These are phyloP conservation scores for Heliocidaris erythrogramma DNA, from an alignment of 35 echinoderm and acorn worm species.

Conservation along the genomic window DNA sequence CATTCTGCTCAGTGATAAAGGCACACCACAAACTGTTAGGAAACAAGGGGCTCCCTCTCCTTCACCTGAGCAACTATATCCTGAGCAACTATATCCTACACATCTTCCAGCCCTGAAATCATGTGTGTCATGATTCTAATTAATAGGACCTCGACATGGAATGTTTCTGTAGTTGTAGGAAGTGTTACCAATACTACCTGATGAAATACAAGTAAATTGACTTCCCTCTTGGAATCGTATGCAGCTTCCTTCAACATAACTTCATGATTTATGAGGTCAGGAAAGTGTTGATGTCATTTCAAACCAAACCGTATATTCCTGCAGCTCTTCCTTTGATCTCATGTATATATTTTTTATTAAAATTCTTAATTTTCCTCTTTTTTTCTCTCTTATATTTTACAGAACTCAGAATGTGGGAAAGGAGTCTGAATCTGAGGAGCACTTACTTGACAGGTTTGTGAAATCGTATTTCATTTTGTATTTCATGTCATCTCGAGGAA, in stretches of 20 bases:
- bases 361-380: background rate
- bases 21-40: too few relatives aligned
- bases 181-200: background rate
- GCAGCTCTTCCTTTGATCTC: background rate
- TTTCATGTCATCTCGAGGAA: too few relatives aligned
- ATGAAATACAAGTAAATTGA: conserved; percentile 19
- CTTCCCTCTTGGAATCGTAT: background rate
- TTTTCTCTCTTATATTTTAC: background rate
- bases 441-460: background rate
- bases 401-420: background rate
- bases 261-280: background rate
- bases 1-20: too few relatives aligned
- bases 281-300: background rate
- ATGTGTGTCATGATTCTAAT: background rate
- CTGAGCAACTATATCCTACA: too few relatives aligned
- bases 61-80: too few relatives aligned
- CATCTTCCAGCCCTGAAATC: too few relatives aligned
- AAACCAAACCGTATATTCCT: background rate
- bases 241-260: background rate
- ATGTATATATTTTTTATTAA: background rate
- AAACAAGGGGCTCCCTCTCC: too few relatives aligned
- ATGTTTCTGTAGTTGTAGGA: background rate
- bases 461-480: background rate
- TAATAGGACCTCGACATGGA: background rate
- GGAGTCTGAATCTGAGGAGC: background rate